Percentiles rank a stretch among this genome's conserved stretches.
These are phyloP conservation scores for Orthosia gracilis DNA, from an alignment of 2,888 invertebrate species.

Conservation along the genomic window DNA sequence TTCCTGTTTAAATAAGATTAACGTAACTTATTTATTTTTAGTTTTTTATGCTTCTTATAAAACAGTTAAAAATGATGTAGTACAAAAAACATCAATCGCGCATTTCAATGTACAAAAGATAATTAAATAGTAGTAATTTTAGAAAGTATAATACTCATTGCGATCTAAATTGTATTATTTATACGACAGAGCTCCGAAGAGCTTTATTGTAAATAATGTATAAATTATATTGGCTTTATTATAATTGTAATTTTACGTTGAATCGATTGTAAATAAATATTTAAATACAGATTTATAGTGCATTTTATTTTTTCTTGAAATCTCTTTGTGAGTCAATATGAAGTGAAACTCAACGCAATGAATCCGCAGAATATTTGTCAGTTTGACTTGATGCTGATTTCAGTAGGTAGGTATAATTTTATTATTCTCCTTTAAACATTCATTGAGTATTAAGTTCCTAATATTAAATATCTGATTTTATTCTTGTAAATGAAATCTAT, in stretches of 20 bases:
- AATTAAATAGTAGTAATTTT: conserved; percentile 56
- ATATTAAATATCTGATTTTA: too few species aligned
- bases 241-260: conserved; percentile 73
- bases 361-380: neutral
- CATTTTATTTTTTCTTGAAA: conserved; percentile 33
- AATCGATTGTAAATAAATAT: conserved; percentile 77
- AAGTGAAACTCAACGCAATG: neutral
- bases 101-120: conserved; percentile 78
- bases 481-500: neutral
- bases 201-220: conserved; percentile 85
- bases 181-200: conserved; percentile 67
- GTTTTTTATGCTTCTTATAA: conserved; percentile 61
- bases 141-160: conserved; percentile 73
- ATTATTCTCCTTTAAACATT: neutral
- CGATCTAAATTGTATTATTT: conserved; percentile 71
- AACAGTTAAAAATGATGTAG: conserved; percentile 69
- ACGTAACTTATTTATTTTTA: conserved; percentile 66
- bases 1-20: conserved; percentile 42
- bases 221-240: conserved; percentile 75
- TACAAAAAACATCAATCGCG: conserved; percentile 76
- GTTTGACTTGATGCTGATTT: neutral
- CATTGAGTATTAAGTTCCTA: too few species aligned
- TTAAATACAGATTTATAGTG: conserved; percentile 45
- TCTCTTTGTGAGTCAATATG: neutral
- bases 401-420: neutral